Percentiles rank a stretch among this genome's conserved stretches.
Evolutionary conservation across 2,797 vertebrate species (phyloP).

Genomic region (Mareca strepera): DNA sequence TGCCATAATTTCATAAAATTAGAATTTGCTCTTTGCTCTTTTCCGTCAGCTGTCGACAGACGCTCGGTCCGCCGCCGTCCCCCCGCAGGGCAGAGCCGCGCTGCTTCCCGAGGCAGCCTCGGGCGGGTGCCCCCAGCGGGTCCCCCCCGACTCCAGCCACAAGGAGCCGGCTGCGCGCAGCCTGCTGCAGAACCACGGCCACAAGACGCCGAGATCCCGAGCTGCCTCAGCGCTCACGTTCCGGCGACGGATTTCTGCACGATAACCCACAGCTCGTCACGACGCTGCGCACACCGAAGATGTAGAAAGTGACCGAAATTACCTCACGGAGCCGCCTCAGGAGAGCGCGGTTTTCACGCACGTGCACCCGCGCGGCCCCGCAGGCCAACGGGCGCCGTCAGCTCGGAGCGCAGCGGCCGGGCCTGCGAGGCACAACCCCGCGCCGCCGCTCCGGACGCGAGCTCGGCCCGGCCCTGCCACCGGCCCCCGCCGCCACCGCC

Average conservation of each 20-base stretch:
- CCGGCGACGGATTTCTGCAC: not conserved
- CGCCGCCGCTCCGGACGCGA: fast-evolving
- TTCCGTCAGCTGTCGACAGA: not conserved
- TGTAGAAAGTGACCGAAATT: not conserved
- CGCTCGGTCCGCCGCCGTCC: fast-evolving
- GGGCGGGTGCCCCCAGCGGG: fast-evolving
- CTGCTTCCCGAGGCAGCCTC: fast-evolving
- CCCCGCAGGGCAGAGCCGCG: not conserved
- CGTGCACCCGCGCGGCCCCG: fast-evolving
- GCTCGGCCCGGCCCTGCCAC: not conserved
- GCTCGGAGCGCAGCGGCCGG: no score
- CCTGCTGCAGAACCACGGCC: not conserved
- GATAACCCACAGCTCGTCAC: not conserved
- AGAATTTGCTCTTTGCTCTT: not conserved
- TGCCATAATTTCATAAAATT: not conserved
- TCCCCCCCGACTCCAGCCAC: fast-evolving
- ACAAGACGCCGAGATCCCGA: fast-evolving
- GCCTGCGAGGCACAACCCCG: no score
- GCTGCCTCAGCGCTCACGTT: fast-evolving
- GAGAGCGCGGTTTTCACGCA: fast-evolving
- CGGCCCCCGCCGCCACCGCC: not conserved
- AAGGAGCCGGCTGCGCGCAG: not conserved
- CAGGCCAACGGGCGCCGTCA: no score
- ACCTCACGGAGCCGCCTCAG: not conserved
- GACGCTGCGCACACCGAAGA: not conserved